Conservation (phyloP, 2,113 vertebrate species). For the Trematomus loennbergii region DNA sequence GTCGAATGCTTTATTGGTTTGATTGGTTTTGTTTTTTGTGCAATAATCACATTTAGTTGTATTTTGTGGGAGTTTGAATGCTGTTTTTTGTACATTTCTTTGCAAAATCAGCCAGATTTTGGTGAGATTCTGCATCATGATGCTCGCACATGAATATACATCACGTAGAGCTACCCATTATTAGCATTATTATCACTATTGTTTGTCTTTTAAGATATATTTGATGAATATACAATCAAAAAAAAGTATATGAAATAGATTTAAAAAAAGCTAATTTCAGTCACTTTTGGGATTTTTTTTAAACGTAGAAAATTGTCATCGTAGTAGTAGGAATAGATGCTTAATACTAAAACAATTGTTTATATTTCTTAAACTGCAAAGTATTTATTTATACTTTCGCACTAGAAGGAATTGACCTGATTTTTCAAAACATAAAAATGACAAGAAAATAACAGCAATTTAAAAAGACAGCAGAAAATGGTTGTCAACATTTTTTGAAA, state of each 20-base stretch:
- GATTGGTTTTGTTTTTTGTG: background rate
- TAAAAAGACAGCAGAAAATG: background rate
- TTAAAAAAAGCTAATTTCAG: background rate
- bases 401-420: background rate
- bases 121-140: background rate
- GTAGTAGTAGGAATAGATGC: too few species aligned
- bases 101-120: background rate
- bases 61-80: background rate
- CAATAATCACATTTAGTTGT: background rate
- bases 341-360: background rate
- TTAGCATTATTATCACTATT: background rate
- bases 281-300: too few species aligned
- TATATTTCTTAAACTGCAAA: background rate
- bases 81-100: background rate
- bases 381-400: background rate
- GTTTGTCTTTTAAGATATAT: background rate
- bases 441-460: background rate
- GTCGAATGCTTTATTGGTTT: conserved; percentile 15
- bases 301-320: too few species aligned
- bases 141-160: background rate
- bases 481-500: background rate
- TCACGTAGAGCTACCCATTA: background rate
- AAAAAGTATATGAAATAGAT: background rate
- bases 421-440: background rate
- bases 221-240: too few species aligned